Evolutionary conservation across 2,888 invertebrate species (phyloP).

Genomic region (Oegoconia quadripuncta): DNA sequence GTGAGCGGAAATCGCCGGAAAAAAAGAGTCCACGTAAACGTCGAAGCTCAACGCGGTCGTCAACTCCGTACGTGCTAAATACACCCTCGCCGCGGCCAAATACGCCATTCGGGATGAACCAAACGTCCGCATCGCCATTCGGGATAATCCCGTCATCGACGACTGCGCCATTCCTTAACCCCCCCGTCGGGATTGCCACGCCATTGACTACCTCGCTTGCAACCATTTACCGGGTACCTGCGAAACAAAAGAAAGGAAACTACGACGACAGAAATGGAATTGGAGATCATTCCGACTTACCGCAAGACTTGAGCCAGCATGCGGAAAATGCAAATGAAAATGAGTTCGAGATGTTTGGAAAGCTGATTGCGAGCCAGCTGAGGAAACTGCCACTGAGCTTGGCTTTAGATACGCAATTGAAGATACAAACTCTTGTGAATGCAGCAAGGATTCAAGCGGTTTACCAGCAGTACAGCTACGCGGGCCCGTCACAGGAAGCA

Average conservation of each 20-base stretch:
- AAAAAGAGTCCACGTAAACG: constrained; percentile 71
- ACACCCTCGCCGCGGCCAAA: constrained; percentile 69
- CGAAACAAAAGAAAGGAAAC: constrained; percentile 64
- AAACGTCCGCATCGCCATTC: constrained; percentile 49
- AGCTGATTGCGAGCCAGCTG: constrained; percentile 69
- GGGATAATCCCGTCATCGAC: constrained; percentile 62
- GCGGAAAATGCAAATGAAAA: constrained; percentile 68
- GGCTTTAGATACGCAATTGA: constrained; percentile 68
- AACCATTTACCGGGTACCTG: constrained; percentile 63
- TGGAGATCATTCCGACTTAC: constrained; percentile 57
- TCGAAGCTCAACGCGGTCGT: constrained; percentile 66
- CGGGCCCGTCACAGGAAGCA: constrained; percentile 69
- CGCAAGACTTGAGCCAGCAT: constrained; percentile 71
- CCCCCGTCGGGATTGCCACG: constrained; percentile 71
- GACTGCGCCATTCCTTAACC: constrained; percentile 63
- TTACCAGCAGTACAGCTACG: constrained; percentile 72
- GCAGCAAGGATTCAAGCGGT: constrained; percentile 71
- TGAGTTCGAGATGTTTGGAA: constrained; percentile 74
- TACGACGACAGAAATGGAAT: constrained; percentile 47
- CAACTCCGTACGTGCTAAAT: constrained; percentile 69
- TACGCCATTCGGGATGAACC: constrained; percentile 67
- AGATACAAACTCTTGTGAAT: constrained; percentile 69
- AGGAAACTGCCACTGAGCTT: constrained; percentile 65
- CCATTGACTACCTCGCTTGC: constrained; percentile 68
- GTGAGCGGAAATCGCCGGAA: constrained; percentile 69